Base-by-base conservation (phyloP, 2,113 vertebrate genomes). In the Plotosus lineatus region DNA sequence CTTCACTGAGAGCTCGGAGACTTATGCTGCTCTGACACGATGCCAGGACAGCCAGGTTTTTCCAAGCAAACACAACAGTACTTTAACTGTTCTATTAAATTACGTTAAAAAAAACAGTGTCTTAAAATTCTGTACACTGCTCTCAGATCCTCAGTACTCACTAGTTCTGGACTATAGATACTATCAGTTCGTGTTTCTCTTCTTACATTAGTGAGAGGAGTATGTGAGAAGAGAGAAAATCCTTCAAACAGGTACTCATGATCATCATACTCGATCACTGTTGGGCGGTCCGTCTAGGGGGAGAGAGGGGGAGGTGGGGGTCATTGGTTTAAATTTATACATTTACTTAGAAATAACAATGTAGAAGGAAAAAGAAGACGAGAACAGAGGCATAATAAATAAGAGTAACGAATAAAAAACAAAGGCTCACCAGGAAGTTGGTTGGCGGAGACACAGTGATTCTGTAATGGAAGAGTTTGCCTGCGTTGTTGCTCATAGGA, bases 171-270 rank as follows among this genome's bases (percentile, higher is more conserved):
- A 3, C 17, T 50, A 55, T n/a, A 14, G 17, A 6, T 36, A 0
- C 6, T 0, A 12, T n/a, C n/a, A n/a, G 0, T 68, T n/a, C 12
- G 1, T 1, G 28, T 31, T 61, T 44, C 38, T 4, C 40, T 28
- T 58, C 97, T 97, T 93, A 99, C 98, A 0, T 92, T 97, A 36
- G 94, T 96, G 66, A 99, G 94, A 0, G 96, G 95, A 1, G 93
- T 93, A 42, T 99, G 98, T n/a, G 97, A 94, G 92, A 98, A 98
- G 86, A 99, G 95, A 3, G 97, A 99, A 91, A 99, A 99, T 9
- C 98, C 98, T 90, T 99, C 98, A 79, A 99, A 99, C 89, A 99
- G 96, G 82, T 99, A 99, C 85, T 99, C 98, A 2, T 99, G 98
- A 89, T 99, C 98, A 53, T 99, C 98, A 38, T 99, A 99, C 84